phyloP scores from a whole-genome alignment of 2,797 vertebrate genomes.

The Telmatherina bonti region DNA sequence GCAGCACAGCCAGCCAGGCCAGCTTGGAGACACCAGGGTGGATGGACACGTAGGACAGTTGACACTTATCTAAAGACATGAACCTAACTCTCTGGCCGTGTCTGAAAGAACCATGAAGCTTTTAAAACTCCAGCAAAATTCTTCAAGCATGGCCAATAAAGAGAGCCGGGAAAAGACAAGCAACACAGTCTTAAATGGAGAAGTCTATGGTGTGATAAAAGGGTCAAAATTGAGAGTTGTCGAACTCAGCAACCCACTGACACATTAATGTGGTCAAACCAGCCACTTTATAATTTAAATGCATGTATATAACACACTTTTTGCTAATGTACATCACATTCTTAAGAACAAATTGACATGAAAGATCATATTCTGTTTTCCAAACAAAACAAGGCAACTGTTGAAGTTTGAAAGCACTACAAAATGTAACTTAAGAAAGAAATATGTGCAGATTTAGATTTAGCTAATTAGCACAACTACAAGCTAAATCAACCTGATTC shows the following conservation, averaged over 20 bases:
- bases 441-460: no score
- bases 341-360: no score
- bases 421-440: no score
- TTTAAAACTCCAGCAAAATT: background rate
- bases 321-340: no score
- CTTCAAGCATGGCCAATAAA: constrained; percentile 35
- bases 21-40: constrained; percentile 41
- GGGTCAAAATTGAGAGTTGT: background rate
- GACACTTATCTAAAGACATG: constrained; percentile 49
- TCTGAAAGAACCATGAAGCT: constrained; percentile 13
- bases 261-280: background rate
- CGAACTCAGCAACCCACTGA: background rate
- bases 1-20: constrained; percentile 65
- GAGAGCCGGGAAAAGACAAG: constrained; percentile 30
- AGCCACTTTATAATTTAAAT: background rate
- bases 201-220: background rate
- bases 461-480: no score
- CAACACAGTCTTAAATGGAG: constrained; percentile 17
- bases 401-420: background rate
- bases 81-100: constrained; percentile 30
- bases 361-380: no score
- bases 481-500: no score
- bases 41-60: constrained; percentile 35
- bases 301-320: no score
- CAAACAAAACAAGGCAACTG: background rate